Evolutionary conservation across 2,888 invertebrate genomes (phyloP), one percentile per base, ranked within the genome.

Genomic region (Acleris holmiana): DNA sequence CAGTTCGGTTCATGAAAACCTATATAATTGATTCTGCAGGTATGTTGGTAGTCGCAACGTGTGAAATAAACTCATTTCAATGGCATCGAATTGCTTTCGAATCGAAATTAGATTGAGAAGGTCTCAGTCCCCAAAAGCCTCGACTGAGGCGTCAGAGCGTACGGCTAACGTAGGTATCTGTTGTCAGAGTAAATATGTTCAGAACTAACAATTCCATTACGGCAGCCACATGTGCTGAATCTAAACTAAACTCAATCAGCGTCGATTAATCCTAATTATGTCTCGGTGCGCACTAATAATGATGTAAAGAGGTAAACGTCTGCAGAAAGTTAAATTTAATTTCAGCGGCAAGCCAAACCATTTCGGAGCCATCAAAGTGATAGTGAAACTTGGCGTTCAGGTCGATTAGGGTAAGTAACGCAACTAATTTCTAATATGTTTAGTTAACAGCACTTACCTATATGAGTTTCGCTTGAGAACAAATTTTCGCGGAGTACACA

Each of bases 351-450:
- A 67, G 70, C 56, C 56, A 55, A 61, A 67, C 68, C 67, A 71
- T 67, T 68, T 67, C 65, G 68, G 74, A 72, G 71, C 76, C 79
- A 84, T 86, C 82, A 85, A 84, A 83, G 78, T 83, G 84, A 84
- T 86, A 83, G 80, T 74, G 73, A 73, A 87, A 89, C 81, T 88
- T 83, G 68, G 70, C 73, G 74, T 79, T 79, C 76, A 73, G 75
- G 80, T 85, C 85, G 86, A 87, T 89, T 85, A 86, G 77, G 76
- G 83, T 80, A 80, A 85, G 83, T 85, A 86, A 85, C 80, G 79
- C 77, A 83, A 88, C 88, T 85, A 88, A 89, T 90, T 85, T 87
- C 85, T 86, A 87, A 87, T 89, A 87, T 86, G 83, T 89, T 88
- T 82, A 84, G 86, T 85, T 86, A 89, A 85, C 84, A 83, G 85